These are phyloP conservation scores for Stichodactyla mertensii DNA, from an alignment of 64 coral and sea anemone species.

Conservation along the genomic window DNA sequence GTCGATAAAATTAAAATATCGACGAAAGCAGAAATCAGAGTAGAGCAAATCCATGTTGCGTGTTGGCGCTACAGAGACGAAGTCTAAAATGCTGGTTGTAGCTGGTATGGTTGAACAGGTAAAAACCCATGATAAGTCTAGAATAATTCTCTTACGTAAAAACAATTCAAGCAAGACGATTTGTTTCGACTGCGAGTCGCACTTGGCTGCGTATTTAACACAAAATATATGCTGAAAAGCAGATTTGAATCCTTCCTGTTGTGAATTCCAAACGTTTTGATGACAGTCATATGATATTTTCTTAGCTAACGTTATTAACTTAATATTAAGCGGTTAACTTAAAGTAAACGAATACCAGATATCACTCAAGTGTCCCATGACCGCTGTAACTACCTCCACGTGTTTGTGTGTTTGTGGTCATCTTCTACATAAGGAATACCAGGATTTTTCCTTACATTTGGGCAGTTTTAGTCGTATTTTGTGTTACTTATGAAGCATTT, in stretches of 20 bases:
- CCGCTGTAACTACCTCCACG: not conserved
- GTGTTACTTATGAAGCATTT: not conserved
- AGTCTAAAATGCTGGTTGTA: not conserved
- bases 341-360: not conserved
- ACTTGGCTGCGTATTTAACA: not conserved
- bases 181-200: not conserved
- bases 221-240: not conserved
- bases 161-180: not conserved
- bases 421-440: not conserved
- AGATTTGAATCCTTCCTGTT: not conserved
- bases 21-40: constrained; percentile 24
- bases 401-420: not conserved
- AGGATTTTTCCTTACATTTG: not conserved
- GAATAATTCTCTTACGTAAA: not conserved
- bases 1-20: constrained; percentile 20
- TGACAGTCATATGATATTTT: not conserved
- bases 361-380: not conserved
- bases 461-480: not conserved
- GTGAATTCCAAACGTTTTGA: not conserved
- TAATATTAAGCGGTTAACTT: not conserved
- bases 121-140: not conserved
- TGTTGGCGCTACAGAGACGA: not conserved
- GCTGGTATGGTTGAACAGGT: not conserved
- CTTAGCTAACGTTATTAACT: not conserved
- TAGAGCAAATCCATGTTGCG: constrained; percentile 38